Conservation (phyloP, 53 echinoderm and acorn worm genomes). For the Echinometra lucunter region DNA sequence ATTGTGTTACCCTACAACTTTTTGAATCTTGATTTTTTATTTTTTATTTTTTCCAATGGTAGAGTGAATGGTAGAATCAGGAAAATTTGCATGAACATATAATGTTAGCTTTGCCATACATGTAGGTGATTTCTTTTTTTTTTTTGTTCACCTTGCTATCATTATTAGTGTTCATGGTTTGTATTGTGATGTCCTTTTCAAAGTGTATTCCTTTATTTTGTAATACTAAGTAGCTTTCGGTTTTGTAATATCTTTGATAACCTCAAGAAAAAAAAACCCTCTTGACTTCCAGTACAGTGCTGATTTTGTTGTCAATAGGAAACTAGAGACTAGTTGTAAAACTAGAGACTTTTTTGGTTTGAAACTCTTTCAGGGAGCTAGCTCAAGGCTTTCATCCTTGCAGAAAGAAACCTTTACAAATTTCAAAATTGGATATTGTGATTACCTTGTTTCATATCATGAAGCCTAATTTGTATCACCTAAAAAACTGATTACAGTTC, state of each 20-base stretch:
- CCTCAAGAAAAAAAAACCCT: no score
- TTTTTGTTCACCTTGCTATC: neutral
- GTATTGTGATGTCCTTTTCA: neutral
- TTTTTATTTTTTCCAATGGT: no score
- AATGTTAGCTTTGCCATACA: neutral
- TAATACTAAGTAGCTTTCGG: neutral
- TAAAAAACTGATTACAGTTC: no score
- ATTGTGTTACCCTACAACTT: neutral
- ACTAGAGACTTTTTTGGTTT: neutral
- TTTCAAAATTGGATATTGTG: no score
- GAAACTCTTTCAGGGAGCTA: no score
- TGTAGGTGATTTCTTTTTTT: neutral
- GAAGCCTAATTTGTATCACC: no score
- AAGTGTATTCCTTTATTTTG: neutral
- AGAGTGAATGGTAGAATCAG: no score
- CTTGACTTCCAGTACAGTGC: neutral
- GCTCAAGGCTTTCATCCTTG: no score
- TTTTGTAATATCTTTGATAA: neutral
- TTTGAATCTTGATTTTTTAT: no score
- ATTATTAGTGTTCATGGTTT: neutral
- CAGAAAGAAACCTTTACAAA: no score
- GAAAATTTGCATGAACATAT: neutral
- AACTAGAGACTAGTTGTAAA: no score
- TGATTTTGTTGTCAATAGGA: neutral
- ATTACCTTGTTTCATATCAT: no score